Evolutionary conservation across 2,113 vertebrate genomes (phyloP).

Genomic region (Nyctereutes procyonoides): DNA sequence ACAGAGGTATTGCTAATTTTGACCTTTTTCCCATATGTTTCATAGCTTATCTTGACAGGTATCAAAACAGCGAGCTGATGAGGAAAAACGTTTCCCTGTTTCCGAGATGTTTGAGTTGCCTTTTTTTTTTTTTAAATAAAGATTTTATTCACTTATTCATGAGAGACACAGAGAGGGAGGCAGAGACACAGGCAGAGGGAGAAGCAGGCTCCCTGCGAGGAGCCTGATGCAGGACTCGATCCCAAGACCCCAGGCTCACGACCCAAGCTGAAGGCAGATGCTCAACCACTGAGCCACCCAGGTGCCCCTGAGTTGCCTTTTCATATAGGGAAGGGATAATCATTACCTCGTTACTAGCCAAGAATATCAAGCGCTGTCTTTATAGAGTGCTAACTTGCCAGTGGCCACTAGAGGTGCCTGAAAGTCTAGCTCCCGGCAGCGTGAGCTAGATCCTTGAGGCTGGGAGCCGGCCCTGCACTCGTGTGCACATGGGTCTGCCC

Average conservation of each 20-base stretch:
- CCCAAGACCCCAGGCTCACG: no score
- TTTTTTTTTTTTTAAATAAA: no score
- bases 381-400: fast-evolving
- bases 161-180: no score
- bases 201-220: no score
- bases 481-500: not conserved
- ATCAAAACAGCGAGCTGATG: not conserved
- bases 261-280: no score
- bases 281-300: no score
- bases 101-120: not conserved
- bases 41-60: not conserved
- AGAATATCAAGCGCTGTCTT: not conserved
- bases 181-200: no score
- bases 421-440: not conserved
- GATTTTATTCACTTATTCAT: no score
- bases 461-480: not conserved
- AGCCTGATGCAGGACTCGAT: no score
- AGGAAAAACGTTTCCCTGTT: not conserved
- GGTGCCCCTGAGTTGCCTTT: not conserved
- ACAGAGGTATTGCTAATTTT: constrained; percentile 90
- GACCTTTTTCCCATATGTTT: not conserved
- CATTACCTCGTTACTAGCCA: not conserved
- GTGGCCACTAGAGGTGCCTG: fast-evolving
- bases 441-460: not conserved
- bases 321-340: not conserved